Evolutionary conservation across 2,797 vertebrate genomes (phyloP), one percentile per base, ranked within the genome.

Genomic region (Trematomus bernacchii): DNA sequence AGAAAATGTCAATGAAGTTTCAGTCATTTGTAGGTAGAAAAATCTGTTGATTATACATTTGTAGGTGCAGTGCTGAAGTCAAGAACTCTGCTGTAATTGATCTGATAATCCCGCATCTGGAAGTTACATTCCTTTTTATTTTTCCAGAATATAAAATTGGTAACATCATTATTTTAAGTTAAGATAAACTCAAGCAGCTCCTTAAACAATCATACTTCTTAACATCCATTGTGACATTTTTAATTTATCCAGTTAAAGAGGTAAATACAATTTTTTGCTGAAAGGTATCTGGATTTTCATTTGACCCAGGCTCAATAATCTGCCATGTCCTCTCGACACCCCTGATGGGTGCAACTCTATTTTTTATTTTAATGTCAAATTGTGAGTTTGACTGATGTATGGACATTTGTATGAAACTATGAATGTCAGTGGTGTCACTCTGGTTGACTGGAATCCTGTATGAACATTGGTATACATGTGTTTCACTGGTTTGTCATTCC

Each of bases 351-450:
- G 82, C 82, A 85, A 86, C 87, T 90, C 85, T 27, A 37, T 72
- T 62, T 33, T 62, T 76, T 71, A 71, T 73, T 80, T 75, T 70
- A 57, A 48, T 64, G 85, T 88, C 80, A 77, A 50, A 87, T 69
- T 91, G 82, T 85, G 89, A 87, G 89, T 82, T 80, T 90, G 87
- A 82, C 73, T 87, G 82, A 82, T 85, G 90, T 71, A 64, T 92
- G 91, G 80, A 89, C 87, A 90, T 79, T 83, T 91, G 86, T 90
- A 80, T 86, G 87, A 21, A 60, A 42, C 48, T 76, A 80, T 91
- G 85, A 88, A 87, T 90, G 82, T 92, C 83, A 83, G 59, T 64
- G 48, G 66, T 84, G 79, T 66, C 71, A 89, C 76, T 82, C 64
- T 80, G 75, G 52, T 83, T 90, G 91, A 92, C 86, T 90, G 91